Conservation (phyloP, 2,113 vertebrate genomes). For the Excalfactoria chinensis region DNA sequence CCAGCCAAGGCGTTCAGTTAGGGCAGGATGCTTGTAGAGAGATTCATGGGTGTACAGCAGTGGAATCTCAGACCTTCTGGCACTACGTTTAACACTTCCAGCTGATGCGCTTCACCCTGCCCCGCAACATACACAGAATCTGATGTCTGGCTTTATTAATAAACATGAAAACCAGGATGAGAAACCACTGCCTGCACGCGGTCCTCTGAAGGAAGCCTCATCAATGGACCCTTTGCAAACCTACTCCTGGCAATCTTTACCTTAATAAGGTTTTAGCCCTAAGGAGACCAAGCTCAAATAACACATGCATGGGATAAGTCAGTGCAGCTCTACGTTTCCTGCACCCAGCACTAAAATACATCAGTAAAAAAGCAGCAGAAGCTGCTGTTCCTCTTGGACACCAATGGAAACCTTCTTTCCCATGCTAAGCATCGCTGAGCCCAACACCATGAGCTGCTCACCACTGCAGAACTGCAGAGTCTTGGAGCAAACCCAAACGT, state of each 20-base stretch:
- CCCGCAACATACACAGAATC: neutral
- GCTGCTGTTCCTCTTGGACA: neutral
- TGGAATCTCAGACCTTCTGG: neutral
- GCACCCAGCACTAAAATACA: neutral
- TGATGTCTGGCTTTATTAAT: neutral
- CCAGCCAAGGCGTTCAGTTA: neutral
- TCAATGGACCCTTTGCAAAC: fast-evolving
- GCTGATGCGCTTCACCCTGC: neutral
- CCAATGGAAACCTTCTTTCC: neutral
- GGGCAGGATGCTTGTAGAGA: neutral
- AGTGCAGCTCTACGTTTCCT: fast-evolving
- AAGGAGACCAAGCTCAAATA: neutral
- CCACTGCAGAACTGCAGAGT: neutral
- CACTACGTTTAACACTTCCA: neutral
- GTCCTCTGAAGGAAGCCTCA: neutral
- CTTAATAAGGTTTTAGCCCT: neutral
- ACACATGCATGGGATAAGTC: fast-evolving
- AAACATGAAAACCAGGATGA: neutral
- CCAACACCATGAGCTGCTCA: fast-evolving
- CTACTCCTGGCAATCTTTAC: neutral
- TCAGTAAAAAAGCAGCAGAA: neutral
- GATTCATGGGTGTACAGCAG: neutral
- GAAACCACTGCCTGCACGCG: neutral
- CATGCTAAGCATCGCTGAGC: fast-evolving
- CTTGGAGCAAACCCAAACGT: fast-evolving